Evolutionary conservation across 2,797 vertebrate genomes (phyloP).

Genomic region (Nannoperca obscura): DNA sequence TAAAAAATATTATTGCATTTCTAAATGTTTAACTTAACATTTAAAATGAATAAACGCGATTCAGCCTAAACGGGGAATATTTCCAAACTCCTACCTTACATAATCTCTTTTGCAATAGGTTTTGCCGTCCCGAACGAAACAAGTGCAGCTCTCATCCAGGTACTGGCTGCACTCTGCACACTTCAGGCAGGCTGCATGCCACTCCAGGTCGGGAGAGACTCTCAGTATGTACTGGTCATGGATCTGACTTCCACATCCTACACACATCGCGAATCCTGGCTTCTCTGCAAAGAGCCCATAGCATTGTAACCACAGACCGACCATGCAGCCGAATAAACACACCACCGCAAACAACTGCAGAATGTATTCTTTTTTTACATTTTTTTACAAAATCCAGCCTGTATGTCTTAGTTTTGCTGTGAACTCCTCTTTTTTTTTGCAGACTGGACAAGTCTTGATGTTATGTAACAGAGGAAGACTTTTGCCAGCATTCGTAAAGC

Average conservation of each 20-base stretch:
- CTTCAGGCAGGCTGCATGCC: constrained; percentile 97
- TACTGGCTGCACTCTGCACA: constrained; percentile 95
- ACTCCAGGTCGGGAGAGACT: constrained; percentile 96
- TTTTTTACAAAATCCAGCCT: not conserved
- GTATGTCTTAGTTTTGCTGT: not conserved
- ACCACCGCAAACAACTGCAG: not conserved
- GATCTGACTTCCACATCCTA: constrained; percentile 97
- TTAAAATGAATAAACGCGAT: not conserved
- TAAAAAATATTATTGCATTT: not conserved
- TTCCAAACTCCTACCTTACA: constrained; percentile 87
- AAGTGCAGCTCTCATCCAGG: constrained; percentile 96
- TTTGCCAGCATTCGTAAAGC: constrained; percentile 18
- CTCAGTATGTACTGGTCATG: constrained; percentile 96
- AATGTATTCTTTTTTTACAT: not conserved
- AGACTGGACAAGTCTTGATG: constrained; percentile 35
- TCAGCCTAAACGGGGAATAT: not conserved
- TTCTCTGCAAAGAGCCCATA: constrained; percentile 87
- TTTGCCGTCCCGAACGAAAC: constrained; percentile 96
- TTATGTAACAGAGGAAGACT: constrained; percentile 61
- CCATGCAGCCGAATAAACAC: constrained; percentile 2
- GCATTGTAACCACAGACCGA: constrained; percentile 14
- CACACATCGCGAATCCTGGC: constrained; percentile 94
- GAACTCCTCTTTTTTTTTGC: constrained; percentile 19
- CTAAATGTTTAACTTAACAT: not conserved
- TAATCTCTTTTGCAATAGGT: constrained; percentile 98